These are phyloP conservation scores for Istiophorus platypterus DNA, from an alignment of 2,113 vertebrate genomes.

Conservation along the genomic window DNA sequence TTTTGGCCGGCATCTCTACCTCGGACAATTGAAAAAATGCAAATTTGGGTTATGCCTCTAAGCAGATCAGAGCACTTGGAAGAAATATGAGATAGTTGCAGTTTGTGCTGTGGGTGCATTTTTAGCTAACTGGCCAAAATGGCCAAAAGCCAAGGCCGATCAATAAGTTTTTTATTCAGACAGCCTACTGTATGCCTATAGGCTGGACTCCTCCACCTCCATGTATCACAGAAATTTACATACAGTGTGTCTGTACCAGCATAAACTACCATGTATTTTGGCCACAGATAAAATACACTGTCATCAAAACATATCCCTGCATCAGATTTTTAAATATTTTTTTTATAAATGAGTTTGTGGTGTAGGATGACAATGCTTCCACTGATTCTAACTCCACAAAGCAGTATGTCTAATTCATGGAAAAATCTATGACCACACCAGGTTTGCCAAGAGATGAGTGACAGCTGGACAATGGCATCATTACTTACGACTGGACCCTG, in stretches of 20 bases:
- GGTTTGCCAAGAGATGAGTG: neutral
- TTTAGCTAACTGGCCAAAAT: constrained; percentile 49
- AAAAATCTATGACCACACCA: neutral
- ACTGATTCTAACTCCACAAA: neutral
- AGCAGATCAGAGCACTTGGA: constrained; percentile 34
- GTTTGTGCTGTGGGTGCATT: constrained; percentile 44
- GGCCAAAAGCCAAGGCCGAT: constrained; percentile 52
- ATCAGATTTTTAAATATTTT: neutral
- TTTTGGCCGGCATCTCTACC: neutral
- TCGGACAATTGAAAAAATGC: constrained; percentile 23
- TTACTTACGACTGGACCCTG: neutral
- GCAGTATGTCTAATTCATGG: neutral
- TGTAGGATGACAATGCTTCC: neutral
- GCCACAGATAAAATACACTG: neutral
- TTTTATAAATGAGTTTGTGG: neutral
- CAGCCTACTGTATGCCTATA: constrained; percentile 1
- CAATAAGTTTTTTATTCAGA: constrained; percentile 51
- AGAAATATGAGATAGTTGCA: constrained; percentile 41
- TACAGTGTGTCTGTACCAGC: neutral
- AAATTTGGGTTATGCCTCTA: constrained; percentile 30
- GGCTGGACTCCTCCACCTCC: constrained; percentile 9
- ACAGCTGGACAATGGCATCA: neutral
- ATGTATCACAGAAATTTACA: constrained; percentile 16
- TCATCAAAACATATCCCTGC: neutral
- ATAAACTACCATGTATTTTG: neutral